Evolutionary conservation across 2,888 invertebrate species (phyloP), one percentile per base, ranked within the genome.

Genomic region (Caradrina clavipalpis): DNA sequence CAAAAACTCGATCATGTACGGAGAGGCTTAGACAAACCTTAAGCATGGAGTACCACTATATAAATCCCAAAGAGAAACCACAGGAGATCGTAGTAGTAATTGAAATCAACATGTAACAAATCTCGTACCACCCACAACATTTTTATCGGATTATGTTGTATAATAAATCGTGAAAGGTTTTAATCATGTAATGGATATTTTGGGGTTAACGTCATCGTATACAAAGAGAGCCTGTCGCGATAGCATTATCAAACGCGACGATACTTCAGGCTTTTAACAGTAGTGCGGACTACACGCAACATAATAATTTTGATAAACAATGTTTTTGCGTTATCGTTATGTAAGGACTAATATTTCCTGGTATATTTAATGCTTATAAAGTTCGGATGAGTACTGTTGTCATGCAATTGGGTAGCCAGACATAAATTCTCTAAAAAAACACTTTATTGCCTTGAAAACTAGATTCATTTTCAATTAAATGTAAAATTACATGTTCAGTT

Each of bases 151-250:
- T 90, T 89, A 90, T 73, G 78, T 78, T 72, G 58, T 73, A 57
- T 86, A 86, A 89, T 90, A 90, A 87, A 89, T 86, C 81, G 76
- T 92, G 88, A 92, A 93, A 91, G 92, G 91, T 87, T 92, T 90
- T 91, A 91, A 90, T 91, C 90, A 80, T 78, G 87, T 93, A 93
- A 93, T 93, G 93, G 92, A 89, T 86, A 84, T 90, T 88, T 88
- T 76, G 82, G 82, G 72, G 83, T 81, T 78, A 83, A 81, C 85
- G 86, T 85, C 88, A 89, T 82, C 22, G 58, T 45, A 75, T 87
- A 87, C 83, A 86, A 75, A 80, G 81, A 87, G 83, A 81, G 88
- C 82, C 63, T 82, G 81, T 81, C 81, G 66, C 63, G 91, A 90
- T 91, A 90, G 69, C 70, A 75, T 66, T 91, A 92, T 92, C 87